These are phyloP conservation scores for Druon quercuslanigerum DNA, from an alignment of 1,140 invertebrate genomes.

Conservation along the genomic window DNA sequence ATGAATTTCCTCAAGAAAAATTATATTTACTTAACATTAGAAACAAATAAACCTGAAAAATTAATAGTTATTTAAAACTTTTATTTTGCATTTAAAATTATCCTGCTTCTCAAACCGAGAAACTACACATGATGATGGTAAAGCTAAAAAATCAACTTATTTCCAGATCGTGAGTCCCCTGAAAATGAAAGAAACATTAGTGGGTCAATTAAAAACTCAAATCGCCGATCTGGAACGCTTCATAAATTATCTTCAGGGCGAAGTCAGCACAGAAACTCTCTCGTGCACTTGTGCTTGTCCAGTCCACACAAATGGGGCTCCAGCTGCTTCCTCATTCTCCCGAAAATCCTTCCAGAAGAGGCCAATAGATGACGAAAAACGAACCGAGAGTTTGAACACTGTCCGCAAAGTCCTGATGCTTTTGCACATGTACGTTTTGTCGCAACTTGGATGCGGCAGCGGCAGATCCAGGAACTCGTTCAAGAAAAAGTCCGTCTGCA, in stretches of 20 bases:
- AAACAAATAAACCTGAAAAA: no score
- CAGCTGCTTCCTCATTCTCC: slow-evolving; percentile 47
- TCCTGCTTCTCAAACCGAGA: no score
- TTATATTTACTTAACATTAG: no score
- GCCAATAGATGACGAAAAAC: slow-evolving; percentile 62
- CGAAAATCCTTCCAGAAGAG: slow-evolving; percentile 63
- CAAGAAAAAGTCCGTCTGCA: slow-evolving; percentile 80
- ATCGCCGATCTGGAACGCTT: slow-evolving; percentile 97
- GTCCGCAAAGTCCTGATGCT: slow-evolving; percentile 90
- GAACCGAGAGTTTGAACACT: slow-evolving; percentile 80
- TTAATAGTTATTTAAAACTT: no score
- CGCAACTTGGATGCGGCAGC: slow-evolving; percentile 91
- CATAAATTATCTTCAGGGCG: slow-evolving; percentile 95
- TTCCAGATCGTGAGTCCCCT: slow-evolving; percentile 93
- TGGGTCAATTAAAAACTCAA: slow-evolving; percentile 96
- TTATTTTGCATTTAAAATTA: no score
- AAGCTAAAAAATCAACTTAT: slow-evolving; percentile 46
- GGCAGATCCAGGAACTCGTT: slow-evolving; percentile 86
- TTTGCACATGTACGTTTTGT: slow-evolving; percentile 93
- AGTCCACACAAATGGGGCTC: slow-evolving; percentile 73
- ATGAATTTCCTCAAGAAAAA: no score
- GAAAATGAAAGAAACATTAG: slow-evolving; percentile 96
- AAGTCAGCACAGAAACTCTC: slow-evolving; percentile 74
- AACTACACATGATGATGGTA: no score
- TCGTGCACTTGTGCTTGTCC: slow-evolving; percentile 81